Conservation (phyloP, 2,113 vertebrate genomes). For the Pollimyrus isidori region DNA sequence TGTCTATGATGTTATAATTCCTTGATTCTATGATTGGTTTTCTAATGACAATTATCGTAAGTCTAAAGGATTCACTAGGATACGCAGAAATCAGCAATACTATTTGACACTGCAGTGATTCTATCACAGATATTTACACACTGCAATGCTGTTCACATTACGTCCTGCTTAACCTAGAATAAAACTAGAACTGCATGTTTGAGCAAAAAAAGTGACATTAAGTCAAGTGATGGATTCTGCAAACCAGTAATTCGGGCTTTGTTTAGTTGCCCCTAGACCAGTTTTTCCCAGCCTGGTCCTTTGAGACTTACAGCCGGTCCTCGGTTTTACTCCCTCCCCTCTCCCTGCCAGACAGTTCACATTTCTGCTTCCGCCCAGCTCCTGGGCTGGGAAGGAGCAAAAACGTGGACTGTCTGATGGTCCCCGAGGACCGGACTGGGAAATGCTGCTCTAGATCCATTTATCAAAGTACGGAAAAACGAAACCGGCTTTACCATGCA, state of each 20-base stretch:
- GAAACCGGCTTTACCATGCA: not conserved
- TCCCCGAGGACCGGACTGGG: not conserved
- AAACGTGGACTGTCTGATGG: not conserved
- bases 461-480: not conserved
- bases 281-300: not conserved
- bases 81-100: not conserved
- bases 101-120: not conserved
- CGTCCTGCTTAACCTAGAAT: not conserved
- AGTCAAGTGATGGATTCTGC: not conserved
- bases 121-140: not conserved
- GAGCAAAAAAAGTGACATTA: not conserved
- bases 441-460: not conserved
- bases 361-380: not conserved
- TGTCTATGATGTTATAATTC: not conserved
- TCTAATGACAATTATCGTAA: not conserved
- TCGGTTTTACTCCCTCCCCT: not conserved
- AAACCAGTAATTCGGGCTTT: not conserved
- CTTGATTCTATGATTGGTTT: not conserved
- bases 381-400: not conserved
- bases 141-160: not conserved
- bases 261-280: not conserved
- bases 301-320: not conserved
- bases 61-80: not conserved
- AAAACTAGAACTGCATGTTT: not conserved
- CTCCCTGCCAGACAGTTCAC: not conserved